Conservation (phyloP, 2,888 invertebrate species). For the Tenthredo notha region DNA sequence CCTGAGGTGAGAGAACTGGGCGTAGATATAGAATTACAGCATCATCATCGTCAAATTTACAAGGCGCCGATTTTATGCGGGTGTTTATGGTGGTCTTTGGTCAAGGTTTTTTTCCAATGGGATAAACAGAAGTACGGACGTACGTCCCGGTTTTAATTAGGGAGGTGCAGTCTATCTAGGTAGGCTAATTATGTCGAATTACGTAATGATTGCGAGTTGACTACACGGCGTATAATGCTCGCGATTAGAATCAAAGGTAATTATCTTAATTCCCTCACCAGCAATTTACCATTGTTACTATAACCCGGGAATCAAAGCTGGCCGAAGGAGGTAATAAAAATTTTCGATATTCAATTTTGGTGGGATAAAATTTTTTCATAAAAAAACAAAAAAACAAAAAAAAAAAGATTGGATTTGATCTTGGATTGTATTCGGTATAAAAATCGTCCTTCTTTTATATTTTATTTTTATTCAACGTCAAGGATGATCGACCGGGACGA, state of each 20-base stretch:
- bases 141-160: conserved; percentile 34
- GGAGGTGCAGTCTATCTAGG: conserved; percentile 57
- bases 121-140: neutral
- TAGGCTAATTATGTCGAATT: conserved; percentile 69
- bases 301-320: neutral
- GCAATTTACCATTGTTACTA: conserved; percentile 20
- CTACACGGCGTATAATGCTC: conserved; percentile 64
- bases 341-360: neutral
- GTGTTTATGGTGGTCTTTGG: neutral
- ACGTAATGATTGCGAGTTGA: conserved; percentile 62
- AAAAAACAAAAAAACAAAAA: neutral
- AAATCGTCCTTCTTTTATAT: neutral
- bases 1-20: neutral
- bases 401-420: neutral
- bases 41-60: neutral
- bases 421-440: neutral
- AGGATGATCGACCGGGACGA: neutral
- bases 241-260: conserved; percentile 74
- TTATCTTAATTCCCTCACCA: conserved; percentile 63
- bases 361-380: neutral
- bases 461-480: neutral
- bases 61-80: neutral
- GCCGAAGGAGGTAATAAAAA: neutral
- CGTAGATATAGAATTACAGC: neutral
- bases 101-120: conserved; percentile 37